Evolutionary conservation across 92 coral and sea anemone genomes (phyloP).

Genomic region (Virgularia gustaviana): DNA sequence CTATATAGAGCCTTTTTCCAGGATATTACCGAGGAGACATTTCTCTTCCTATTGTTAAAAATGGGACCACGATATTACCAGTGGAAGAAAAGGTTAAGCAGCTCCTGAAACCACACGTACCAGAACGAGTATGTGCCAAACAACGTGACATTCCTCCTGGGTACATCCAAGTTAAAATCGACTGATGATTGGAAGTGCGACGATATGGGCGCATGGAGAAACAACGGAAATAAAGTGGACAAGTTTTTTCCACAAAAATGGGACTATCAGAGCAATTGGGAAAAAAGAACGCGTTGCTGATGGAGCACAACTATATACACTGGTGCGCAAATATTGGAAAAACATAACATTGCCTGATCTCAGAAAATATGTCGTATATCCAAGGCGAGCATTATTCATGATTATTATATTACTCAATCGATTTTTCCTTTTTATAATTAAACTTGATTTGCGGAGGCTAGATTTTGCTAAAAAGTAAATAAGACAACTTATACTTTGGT

Average conservation of each 20-base stretch:
- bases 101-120: constrained; percentile 13
- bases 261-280: constrained; percentile 1
- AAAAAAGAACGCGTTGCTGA: not conserved
- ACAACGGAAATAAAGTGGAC: constrained; percentile 18
- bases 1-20: constrained; percentile 11
- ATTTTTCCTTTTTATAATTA: not conserved
- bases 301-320: not conserved
- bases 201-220: constrained; percentile 35
- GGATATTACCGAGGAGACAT: constrained; percentile 13
- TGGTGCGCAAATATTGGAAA: constrained; percentile 13
- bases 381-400: not conserved
- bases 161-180: constrained; percentile 2
- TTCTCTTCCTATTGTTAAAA: constrained; percentile 9
- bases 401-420: not conserved
- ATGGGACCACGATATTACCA: not conserved
- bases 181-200: constrained; percentile 29
- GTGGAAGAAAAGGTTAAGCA: constrained; percentile 4
- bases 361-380: constrained; percentile 21
- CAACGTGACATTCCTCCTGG: constrained; percentile 15
- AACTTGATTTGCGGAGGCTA: too few species aligned
- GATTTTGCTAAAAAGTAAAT: too few species aligned
- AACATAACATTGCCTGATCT: constrained; percentile 24
- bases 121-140: constrained; percentile 8
- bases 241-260: constrained; percentile 9
- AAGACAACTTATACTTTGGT: too few species aligned